Conservation (phyloP, 2,113 vertebrate genomes). For the Seriola aureovittata region DNA sequence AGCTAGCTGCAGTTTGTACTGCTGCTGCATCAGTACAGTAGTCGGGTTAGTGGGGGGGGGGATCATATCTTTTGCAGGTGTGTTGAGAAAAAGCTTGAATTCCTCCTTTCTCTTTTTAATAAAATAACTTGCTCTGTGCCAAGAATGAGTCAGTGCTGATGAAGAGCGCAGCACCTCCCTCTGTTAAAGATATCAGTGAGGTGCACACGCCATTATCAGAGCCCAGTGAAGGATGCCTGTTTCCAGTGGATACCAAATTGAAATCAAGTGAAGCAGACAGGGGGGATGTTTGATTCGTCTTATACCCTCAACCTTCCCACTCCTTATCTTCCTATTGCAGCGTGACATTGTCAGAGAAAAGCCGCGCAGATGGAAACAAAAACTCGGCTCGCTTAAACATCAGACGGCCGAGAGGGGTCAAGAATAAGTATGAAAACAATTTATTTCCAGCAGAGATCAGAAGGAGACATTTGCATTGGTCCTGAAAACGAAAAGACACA, state of each 20-base stretch:
- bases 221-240: constrained; percentile 30
- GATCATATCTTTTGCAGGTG: not conserved
- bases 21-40: no score
- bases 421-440: constrained; percentile 30
- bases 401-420: constrained; percentile 15
- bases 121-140: constrained; percentile 3
- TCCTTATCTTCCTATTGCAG: constrained; percentile 56
- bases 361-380: constrained; percentile 58
- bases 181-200: constrained; percentile 50
- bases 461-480: constrained; percentile 19
- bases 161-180: constrained; percentile 8
- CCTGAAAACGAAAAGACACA: not conserved
- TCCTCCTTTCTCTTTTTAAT: constrained; percentile 6
- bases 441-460: constrained; percentile 24
- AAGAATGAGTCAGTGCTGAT: constrained; percentile 31
- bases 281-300: constrained; percentile 37
- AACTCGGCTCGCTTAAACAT: constrained; percentile 24
- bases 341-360: constrained; percentile 44
- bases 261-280: constrained; percentile 65
- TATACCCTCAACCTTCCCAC: constrained; percentile 32
- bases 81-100: not conserved
- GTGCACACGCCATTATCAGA: constrained; percentile 48
- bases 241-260: constrained; percentile 55
- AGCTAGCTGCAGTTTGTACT: no score
- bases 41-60: no score